phyloP scores from a whole-genome alignment of 2,113 vertebrate genomes.

The Erythrocercus mccallii region DNA sequence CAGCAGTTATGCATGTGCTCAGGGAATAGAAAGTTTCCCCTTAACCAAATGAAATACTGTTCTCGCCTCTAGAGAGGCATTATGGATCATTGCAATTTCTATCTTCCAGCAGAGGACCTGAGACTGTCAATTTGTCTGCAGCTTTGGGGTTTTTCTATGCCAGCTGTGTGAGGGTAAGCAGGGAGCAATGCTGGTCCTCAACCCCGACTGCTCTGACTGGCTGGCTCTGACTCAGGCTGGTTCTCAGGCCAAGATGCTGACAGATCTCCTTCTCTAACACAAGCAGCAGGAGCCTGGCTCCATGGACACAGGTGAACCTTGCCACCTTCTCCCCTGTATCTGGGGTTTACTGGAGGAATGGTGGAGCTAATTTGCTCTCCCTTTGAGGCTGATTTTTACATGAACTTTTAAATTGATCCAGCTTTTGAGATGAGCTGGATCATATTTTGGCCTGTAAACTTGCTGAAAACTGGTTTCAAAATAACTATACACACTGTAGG shows the following conservation, averaged over 20 bases:
- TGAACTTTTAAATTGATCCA: neutral
- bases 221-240: neutral
- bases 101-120: neutral
- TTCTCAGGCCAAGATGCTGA: neutral
- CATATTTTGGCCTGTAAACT: neutral
- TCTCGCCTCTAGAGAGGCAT: neutral
- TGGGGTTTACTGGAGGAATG: neutral
- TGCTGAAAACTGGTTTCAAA: neutral
- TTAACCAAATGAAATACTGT: neutral
- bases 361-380: neutral
- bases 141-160: rapidly evolving
- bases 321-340: neutral
- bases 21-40: neutral
- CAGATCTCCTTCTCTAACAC: neutral
- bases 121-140: neutral
- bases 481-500: neutral
- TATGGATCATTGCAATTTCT: neutral
- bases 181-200: neutral
- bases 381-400: neutral
- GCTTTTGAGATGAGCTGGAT: neutral
- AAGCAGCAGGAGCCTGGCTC: neutral
- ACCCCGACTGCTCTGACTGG: neutral
- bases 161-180: rapidly evolving
- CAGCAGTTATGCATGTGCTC: neutral
- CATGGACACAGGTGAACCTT: rapidly evolving